Evolutionary conservation across 2,888 invertebrate genomes (phyloP).

Genomic region (Lathronympha strigana): DNA sequence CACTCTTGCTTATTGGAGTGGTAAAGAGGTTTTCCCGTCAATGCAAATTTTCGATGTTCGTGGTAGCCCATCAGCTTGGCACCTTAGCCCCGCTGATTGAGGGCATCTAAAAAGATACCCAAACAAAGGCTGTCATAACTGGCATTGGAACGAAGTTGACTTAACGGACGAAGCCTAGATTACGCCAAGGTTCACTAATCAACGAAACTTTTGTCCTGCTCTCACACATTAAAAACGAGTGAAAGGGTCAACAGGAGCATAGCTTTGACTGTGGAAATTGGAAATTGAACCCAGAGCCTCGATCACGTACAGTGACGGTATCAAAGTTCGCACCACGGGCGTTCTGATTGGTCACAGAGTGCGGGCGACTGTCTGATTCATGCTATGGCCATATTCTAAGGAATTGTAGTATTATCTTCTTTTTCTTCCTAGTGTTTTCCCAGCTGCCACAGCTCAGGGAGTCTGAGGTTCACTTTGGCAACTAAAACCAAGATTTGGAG

Average conservation of each 20-base stretch:
- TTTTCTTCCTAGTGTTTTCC: no score
- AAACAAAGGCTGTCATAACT: constrained; percentile 9
- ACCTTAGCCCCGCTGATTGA: no score
- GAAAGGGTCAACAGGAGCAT: constrained; percentile 4
- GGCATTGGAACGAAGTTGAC: constrained; percentile 6
- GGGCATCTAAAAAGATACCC: background rate
- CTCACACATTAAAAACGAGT: background rate
- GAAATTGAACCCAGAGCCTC: constrained; percentile 61
- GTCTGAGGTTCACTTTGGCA: no score
- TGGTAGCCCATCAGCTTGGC: no score
- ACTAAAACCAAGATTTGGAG: no score
- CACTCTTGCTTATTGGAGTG: no score
- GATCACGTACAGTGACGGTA: constrained; percentile 76
- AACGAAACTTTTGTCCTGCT: constrained; percentile 1
- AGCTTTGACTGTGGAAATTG: constrained; percentile 21
- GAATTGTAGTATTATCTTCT: no score
- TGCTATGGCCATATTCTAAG: background rate
- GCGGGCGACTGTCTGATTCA: background rate
- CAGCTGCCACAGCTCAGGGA: no score
- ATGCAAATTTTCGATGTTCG: no score
- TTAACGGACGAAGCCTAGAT: background rate
- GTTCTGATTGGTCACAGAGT: background rate
- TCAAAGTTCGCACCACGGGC: constrained; percentile 66
- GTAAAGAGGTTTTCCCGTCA: no score
- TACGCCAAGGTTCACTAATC: background rate